These are phyloP conservation scores for Archivesica marissinica DNA, from an alignment of 1,140 invertebrate genomes.

Conservation along the genomic window DNA sequence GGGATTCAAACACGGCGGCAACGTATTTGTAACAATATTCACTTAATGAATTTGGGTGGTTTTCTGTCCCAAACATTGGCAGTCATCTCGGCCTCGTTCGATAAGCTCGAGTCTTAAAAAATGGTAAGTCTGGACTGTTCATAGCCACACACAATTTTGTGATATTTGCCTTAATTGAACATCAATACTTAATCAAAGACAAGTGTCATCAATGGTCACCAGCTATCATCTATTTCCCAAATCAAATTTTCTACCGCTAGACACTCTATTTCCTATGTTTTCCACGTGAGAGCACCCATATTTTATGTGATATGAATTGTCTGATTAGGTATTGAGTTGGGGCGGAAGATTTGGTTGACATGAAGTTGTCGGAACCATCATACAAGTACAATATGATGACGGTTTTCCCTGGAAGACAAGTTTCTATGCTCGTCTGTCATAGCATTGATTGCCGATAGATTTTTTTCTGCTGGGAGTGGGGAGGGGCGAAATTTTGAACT, in stretches of 20 bases:
- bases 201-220: constrained; percentile 57
- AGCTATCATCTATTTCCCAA: constrained; percentile 52
- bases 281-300: constrained; percentile 35
- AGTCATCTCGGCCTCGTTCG: too few species aligned
- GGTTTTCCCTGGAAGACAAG: constrained; percentile 4
- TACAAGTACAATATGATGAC: constrained; percentile 36
- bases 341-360: constrained; percentile 47
- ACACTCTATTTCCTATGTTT: constrained; percentile 64
- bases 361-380: neutral
- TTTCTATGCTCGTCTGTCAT: constrained; percentile 35
- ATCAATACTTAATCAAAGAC: constrained; percentile 53
- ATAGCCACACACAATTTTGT: too few species aligned
- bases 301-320: constrained; percentile 36
- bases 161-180: constrained; percentile 1
- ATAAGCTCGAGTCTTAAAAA: too few species aligned
- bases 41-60: too few species aligned
- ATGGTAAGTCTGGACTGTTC: too few species aligned
- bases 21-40: too few species aligned
- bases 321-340: constrained; percentile 46
- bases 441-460: constrained; percentile 10
- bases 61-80: too few species aligned
- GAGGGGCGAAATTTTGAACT: too few species aligned
- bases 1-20: too few species aligned
- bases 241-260: constrained; percentile 63
- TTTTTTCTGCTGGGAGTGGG: constrained; percentile 2